Conservation (phyloP, 2,888 invertebrate species). For the Cephus runcator region DNA sequence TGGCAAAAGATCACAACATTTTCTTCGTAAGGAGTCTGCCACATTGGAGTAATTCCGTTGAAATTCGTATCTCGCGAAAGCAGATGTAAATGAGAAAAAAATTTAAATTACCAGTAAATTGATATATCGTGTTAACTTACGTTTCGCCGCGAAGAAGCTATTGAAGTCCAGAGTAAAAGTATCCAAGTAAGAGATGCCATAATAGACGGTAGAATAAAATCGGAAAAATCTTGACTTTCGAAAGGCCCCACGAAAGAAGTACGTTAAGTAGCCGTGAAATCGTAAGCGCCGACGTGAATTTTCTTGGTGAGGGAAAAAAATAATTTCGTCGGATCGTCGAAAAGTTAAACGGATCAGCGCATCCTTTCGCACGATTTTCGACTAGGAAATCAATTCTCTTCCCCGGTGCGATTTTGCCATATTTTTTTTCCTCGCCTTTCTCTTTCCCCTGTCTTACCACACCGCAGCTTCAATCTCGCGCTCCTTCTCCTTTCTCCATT, state of each 20-base stretch:
- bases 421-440: not conserved
- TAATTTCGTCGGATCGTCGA: not conserved
- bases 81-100: too few relatives aligned
- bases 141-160: too few relatives aligned
- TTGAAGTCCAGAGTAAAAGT: too few relatives aligned
- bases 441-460: not conserved
- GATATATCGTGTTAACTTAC: too few relatives aligned
- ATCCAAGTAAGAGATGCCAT: not conserved
- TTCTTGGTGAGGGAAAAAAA: not conserved
- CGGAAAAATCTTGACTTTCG: not conserved
- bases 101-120: too few relatives aligned
- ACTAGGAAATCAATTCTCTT: not conserved
- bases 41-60: too few relatives aligned
- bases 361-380: not conserved
- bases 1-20: too few relatives aligned
- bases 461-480: not conserved
- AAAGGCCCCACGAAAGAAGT: not conserved
- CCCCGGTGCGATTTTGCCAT: not conserved
- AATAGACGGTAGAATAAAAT: not conserved
- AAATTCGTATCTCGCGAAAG: too few relatives aligned
- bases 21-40: too few relatives aligned
- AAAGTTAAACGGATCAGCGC: not conserved
- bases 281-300: not conserved
- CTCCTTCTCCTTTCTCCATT: not conserved
- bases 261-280: not conserved